These are phyloP conservation scores for Galaxias olidus DNA, from an alignment of 2,797 vertebrate species.

Conservation along the genomic window DNA sequence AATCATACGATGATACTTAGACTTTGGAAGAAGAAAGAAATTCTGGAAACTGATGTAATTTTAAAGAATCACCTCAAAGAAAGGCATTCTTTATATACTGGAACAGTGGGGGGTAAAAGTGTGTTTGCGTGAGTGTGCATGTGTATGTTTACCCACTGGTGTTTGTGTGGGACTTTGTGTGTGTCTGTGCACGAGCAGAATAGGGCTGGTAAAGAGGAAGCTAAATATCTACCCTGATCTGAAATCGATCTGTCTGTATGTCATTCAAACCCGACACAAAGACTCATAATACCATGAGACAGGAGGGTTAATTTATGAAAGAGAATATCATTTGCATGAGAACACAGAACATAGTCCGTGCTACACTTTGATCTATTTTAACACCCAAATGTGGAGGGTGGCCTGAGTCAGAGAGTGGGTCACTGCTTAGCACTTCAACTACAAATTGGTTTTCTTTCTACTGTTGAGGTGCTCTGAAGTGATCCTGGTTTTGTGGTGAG, in stretches of 20 bases:
- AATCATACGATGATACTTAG: no score
- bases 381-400: conserved; percentile 54
- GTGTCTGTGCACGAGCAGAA: no score
- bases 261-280: conserved; percentile 41
- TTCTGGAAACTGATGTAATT: conserved; percentile 18
- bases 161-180: conserved; percentile 15
- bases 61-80: conserved; percentile 40
- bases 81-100: conserved; percentile 33
- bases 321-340: conserved; percentile 57
- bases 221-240: conserved; percentile 37
- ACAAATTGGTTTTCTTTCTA: conserved; percentile 62
- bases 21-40: no score
- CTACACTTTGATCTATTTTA: conserved; percentile 60
- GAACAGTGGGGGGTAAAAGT: background rate
- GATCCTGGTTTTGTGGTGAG: conserved; percentile 46
- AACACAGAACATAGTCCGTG: conserved; percentile 50
- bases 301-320: conserved; percentile 47
- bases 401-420: conserved; percentile 49
- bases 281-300: conserved; percentile 29
- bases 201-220: conserved; percentile 4
- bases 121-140: conserved; percentile 5
- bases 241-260: conserved; percentile 48
- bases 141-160: conserved; percentile 9
- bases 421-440: conserved; percentile 53
- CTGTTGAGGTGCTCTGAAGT: conserved; percentile 33